phyloP scores from a whole-genome alignment of 2,888 invertebrate species.

The Acanthosepion lycidas region DNA sequence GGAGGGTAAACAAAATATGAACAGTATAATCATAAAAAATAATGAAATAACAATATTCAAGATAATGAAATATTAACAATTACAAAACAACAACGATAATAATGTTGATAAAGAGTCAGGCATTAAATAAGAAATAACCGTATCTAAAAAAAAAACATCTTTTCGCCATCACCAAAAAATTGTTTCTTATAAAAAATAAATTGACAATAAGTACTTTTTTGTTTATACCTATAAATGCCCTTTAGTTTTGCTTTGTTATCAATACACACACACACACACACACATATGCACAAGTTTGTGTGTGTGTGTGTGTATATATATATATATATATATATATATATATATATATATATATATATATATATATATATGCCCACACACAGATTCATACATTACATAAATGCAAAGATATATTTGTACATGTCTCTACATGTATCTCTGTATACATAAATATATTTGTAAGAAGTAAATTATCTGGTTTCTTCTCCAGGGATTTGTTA shows the following conservation, averaged over 20 bases:
- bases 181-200: background rate
- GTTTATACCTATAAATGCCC: background rate
- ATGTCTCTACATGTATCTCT: background rate
- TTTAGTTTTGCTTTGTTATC: background rate
- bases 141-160: background rate
- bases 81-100: background rate
- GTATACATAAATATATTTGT: background rate
- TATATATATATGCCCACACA: background rate
- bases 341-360: background rate
- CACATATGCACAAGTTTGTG: background rate
- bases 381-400: background rate
- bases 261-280: background rate
- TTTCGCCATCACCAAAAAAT: background rate
- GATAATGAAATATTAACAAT: slow-evolving; percentile 21
- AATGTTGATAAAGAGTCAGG: background rate
- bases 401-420: background rate
- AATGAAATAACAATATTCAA: slow-evolving; percentile 20
- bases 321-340: background rate
- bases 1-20: background rate
- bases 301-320: background rate
- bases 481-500: background rate
- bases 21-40: background rate
- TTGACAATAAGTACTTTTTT: background rate
- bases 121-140: background rate
- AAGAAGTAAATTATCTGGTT: slow-evolving; percentile 17